A percentile compares a stretch with the other conserved stretches of the same genome.
These are phyloP conservation scores for Corvus moneduloides DNA, from an alignment of 2,113 vertebrate species.

Conservation along the genomic window DNA sequence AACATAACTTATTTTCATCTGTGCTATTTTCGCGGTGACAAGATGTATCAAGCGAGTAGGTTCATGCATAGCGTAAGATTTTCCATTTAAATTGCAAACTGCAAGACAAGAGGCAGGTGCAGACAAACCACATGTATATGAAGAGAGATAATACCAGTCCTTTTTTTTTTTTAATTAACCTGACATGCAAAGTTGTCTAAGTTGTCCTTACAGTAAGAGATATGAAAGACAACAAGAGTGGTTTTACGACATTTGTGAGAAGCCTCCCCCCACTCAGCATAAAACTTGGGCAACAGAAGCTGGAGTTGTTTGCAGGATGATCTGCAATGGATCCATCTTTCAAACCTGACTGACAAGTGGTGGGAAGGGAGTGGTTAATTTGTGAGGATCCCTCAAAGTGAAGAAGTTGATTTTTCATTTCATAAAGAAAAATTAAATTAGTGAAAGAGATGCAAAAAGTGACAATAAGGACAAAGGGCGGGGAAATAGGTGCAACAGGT, in stretches of 20 bases:
- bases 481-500: background rate
- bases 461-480: background rate
- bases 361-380: background rate
- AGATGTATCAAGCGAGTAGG: slow-evolving; percentile 26
- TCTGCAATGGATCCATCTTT: background rate
- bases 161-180: background rate
- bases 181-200: background rate
- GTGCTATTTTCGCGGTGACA: slow-evolving; percentile 52
- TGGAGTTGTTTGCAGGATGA: background rate
- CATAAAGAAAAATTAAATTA: background rate
- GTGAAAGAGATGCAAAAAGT: background rate
- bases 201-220: background rate
- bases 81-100: slow-evolving; percentile 43
- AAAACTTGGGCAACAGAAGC: background rate
- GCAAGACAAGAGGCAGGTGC: slow-evolving; percentile 40
- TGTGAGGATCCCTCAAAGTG: background rate
- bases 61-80: background rate
- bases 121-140: background rate
- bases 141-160: slow-evolving; percentile 13
- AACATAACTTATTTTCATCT: slow-evolving; percentile 47
- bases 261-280: rapidly evolving
- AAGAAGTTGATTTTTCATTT: background rate
- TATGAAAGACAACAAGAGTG: background rate
- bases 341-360: background rate
- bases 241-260: background rate